A percentile compares a stretch with the other conserved stretches of the same genome.
phyloP scores from a whole-genome alignment of 1,140 invertebrate species.

The Ceratoteleas bidentatus region DNA sequence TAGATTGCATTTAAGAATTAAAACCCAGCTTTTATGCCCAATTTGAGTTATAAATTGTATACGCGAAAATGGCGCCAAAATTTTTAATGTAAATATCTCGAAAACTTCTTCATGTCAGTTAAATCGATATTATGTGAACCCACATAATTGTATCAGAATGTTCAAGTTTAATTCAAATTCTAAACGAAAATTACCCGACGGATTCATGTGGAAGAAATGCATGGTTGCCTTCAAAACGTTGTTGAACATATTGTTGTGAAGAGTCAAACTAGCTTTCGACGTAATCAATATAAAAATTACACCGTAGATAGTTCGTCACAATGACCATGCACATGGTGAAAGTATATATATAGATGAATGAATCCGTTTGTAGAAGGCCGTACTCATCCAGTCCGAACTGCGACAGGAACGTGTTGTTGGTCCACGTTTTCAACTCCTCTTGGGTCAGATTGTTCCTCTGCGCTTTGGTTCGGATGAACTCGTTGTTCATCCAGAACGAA shows the following conservation, averaged over 20 bases:
- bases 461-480: slow-evolving; percentile 72
- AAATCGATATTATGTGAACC: no score
- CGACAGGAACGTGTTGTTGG: slow-evolving; percentile 41
- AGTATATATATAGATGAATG: slow-evolving; percentile 78
- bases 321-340: slow-evolving; percentile 74
- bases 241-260: slow-evolving; percentile 93
- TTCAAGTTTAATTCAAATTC: no score
- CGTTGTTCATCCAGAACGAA: slow-evolving; percentile 86
- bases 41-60: no score
- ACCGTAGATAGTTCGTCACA: slow-evolving; percentile 83
- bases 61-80: no score
- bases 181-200: slow-evolving; percentile 76
- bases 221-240: slow-evolving; percentile 89
- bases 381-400: slow-evolving; percentile 66
- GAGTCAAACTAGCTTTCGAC: slow-evolving; percentile 88
- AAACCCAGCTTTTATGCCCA: no score
- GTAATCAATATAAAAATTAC: slow-evolving; percentile 89
- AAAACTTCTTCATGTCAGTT: no score
- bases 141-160: no score
- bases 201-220: slow-evolving; percentile 92
- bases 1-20: no score
- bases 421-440: slow-evolving; percentile 16
- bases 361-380: slow-evolving; percentile 60
- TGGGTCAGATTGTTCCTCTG: slow-evolving; percentile 16
- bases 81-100: no score